Evolutionary conservation across 2,113 vertebrate species (phyloP).

Genomic region (Elanus axillaris): DNA sequence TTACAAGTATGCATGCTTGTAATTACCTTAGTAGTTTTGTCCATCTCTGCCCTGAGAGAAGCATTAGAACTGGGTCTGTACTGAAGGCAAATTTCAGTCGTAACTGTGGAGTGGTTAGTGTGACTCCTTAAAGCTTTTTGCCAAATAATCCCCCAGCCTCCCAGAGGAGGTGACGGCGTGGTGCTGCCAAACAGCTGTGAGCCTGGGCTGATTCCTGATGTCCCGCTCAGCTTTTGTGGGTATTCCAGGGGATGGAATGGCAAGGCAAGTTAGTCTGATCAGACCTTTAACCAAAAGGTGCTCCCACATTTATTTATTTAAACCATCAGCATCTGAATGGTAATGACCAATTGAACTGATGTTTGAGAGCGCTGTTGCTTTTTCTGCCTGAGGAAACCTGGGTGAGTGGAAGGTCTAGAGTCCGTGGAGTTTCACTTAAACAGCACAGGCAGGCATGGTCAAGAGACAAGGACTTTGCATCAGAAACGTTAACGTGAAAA

Average conservation of each 20-base stretch:
- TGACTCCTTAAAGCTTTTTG: not conserved
- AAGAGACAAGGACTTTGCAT: not conserved
- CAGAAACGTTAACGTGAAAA: rapidly evolving
- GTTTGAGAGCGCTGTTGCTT: not conserved
- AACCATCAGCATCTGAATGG: not conserved
- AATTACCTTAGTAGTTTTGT: not conserved
- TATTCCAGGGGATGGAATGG: not conserved
- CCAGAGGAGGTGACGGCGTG: not conserved
- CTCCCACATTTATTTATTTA: not conserved
- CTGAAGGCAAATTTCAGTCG: not conserved
- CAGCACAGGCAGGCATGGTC: not conserved
- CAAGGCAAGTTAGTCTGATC: not conserved
- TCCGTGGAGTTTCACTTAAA: not conserved
- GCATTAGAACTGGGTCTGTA: not conserved
- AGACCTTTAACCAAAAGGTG: not conserved
- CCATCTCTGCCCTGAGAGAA: not conserved
- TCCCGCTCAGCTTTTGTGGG: not conserved
- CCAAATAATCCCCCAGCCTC: not conserved
- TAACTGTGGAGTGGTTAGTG: not conserved
- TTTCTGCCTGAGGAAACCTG: not conserved
- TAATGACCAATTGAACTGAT: not conserved
- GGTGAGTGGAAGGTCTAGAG: not conserved
- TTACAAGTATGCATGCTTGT: not conserved
- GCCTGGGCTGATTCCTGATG: not conserved
- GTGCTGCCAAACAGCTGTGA: not conserved